These are phyloP conservation scores for Artibeus jamaicensis DNA, from an alignment of 2,797 vertebrate genomes.

Conservation along the genomic window DNA sequence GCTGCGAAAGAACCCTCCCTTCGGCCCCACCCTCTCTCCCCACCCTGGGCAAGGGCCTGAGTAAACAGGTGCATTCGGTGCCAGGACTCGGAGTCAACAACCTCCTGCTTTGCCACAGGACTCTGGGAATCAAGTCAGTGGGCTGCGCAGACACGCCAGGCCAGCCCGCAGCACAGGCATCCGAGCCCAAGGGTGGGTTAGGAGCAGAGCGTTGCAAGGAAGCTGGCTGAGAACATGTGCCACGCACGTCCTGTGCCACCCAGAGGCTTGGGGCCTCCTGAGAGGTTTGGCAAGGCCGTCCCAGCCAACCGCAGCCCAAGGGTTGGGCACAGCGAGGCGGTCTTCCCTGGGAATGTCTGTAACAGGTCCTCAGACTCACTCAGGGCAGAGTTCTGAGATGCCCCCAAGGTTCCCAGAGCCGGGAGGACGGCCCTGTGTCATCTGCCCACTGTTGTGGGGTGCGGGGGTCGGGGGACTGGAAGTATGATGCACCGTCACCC, in stretches of 20 bases:
- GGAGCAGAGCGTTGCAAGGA: background rate
- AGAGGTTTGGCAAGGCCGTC: background rate
- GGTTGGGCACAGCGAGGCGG: rapidly evolving
- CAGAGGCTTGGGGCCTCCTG: background rate
- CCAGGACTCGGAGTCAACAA: constrained; percentile 54
- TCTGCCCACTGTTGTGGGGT: too few species aligned
- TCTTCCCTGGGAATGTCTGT: background rate
- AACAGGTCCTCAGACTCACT: background rate
- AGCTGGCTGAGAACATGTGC: background rate
- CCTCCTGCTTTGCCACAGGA: constrained; percentile 58
- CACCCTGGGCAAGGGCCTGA: constrained; percentile 47
- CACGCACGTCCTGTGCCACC: background rate
- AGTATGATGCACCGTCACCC: background rate
- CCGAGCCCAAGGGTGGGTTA: constrained; percentile 15
- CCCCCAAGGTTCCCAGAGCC: background rate
- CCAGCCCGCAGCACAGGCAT: background rate
- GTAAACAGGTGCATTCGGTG: constrained; percentile 54
- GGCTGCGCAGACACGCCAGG: constrained; percentile 16
- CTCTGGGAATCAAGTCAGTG: constrained; percentile 47
- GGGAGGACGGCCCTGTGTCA: background rate
- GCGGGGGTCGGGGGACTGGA: background rate
- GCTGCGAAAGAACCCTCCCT: constrained; percentile 31
- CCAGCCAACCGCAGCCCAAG: background rate
- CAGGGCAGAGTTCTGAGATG: background rate
- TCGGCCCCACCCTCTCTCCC: constrained; percentile 48